Evolutionary conservation across 1,140 invertebrate species (phyloP).

Genomic region (Agrilus planipennis): DNA sequence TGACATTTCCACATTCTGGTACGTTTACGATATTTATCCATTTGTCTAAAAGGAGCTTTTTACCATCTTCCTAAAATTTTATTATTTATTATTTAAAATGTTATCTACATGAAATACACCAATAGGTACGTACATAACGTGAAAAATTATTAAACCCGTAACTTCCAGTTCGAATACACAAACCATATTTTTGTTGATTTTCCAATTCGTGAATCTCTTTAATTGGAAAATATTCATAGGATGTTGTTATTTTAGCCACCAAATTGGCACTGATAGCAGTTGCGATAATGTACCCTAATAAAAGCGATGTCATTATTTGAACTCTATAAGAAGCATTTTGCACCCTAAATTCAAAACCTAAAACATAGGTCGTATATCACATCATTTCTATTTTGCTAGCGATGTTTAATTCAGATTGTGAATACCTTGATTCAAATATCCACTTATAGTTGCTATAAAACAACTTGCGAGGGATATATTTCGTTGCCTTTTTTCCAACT

Average conservation of each 20-base stretch:
- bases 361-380: too few species aligned
- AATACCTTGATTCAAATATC: constrained; percentile 28
- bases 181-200: constrained; percentile 14
- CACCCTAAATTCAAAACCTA: constrained; percentile 22
- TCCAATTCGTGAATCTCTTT: constrained; percentile 16
- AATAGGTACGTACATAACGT: too few species aligned
- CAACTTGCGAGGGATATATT: constrained; percentile 23
- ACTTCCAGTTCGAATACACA: constrained; percentile 25
- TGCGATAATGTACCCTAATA: constrained; percentile 22
- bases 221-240: constrained; percentile 19
- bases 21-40: too few species aligned
- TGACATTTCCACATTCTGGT: too few species aligned
- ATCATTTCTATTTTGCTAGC: too few species aligned
- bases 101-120: too few species aligned
- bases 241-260: constrained; percentile 22
- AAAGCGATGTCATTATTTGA: constrained; percentile 20
- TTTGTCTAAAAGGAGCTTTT: too few species aligned
- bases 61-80: too few species aligned
- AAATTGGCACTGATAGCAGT: constrained; percentile 25
- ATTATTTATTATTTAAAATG: too few species aligned
- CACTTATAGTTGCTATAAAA: constrained; percentile 19
- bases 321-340: constrained; percentile 19
- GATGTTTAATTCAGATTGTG: constrained; percentile 3
- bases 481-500: too few species aligned
- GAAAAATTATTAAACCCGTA: constrained; percentile 28